Base-by-base conservation (phyloP, 1,140 invertebrate species). In the Leucophenga varia region DNA sequence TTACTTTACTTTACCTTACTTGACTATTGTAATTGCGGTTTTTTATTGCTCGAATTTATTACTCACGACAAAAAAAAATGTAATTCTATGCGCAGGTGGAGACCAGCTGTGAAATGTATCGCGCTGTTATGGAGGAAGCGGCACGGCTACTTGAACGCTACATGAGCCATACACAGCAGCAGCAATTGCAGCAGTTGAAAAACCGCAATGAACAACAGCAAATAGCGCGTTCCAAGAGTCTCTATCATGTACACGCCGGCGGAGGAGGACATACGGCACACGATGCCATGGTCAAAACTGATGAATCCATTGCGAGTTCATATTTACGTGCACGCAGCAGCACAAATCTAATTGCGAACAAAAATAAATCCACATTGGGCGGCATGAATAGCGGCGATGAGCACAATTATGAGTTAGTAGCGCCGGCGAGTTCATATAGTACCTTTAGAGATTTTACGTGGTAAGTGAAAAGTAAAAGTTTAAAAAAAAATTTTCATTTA, bases 71-170 rank as follows among this genome's bases (percentile, higher is more conserved):
- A n/a, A n/a, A n/a, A n/a, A n/a, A n/a, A n/a, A 10, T 25, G 22
- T 25, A 25, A 25, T 25, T 10, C 22, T 25, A 25, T 63, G 67
- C 80, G 47, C 76, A 90, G 87, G 84, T 83, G 52, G 87, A 89
- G 74, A 80, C 85, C 17, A 88, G 84, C 71, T 81, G 85, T 52
- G 82, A 86, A 69, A 90, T 90, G 87, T 88, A 89, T 70, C 81
- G 85, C 56, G 86, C 86, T 9, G 79, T 90, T 50, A 84, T 90
- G 79, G 86, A 87, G 67, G 86, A 90, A 75, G 84, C 89, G 32
- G 81, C 86, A 13, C 81, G 82, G 21, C 90, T 88, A 70, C 72
- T 90, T 54, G 87, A 87, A 59, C 82, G 85, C 69, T 83, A 86
- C 8, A 83, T 84, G 52, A 82, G 82, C 43, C 65, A 78, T 18